phyloP scores from a whole-genome alignment of 1,140 invertebrate species.

The Lycorma delicatula region DNA sequence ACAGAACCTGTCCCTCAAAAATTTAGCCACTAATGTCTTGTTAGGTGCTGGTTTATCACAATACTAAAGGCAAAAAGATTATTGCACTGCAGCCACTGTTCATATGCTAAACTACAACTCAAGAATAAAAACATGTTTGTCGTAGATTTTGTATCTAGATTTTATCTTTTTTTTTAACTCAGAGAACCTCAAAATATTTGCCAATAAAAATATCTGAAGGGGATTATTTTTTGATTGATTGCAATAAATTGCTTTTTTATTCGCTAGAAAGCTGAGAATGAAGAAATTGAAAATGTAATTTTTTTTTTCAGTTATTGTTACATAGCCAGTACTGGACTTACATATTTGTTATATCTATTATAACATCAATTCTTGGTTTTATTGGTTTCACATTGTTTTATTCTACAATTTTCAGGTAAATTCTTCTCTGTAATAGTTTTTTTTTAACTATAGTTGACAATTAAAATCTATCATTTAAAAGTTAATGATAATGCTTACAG shows the following conservation, averaged over 20 bases:
- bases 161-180: not conserved
- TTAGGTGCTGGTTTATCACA: no score
- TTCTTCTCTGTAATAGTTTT: no score
- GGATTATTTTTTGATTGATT: not conserved
- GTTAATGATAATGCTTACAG: no score
- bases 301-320: slow-evolving; percentile 1
- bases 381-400: not conserved
- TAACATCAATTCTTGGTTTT: not conserved
- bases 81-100: no score
- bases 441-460: no score
- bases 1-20: no score
- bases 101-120: no score
- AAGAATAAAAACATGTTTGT: not conserved
- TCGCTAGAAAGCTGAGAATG: not conserved
- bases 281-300: not conserved
- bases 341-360: not conserved
- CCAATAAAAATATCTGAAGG: not conserved
- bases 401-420: not conserved
- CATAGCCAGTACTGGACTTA: slow-evolving; percentile 10
- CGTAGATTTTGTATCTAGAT: not conserved
- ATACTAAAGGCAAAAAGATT: no score
- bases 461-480: no score
- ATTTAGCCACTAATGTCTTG: no score
- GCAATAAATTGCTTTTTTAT: not conserved
- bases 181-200: not conserved